Base-by-base conservation (phyloP, 2,797 vertebrate genomes). In the Australoheros facetus region DNA sequence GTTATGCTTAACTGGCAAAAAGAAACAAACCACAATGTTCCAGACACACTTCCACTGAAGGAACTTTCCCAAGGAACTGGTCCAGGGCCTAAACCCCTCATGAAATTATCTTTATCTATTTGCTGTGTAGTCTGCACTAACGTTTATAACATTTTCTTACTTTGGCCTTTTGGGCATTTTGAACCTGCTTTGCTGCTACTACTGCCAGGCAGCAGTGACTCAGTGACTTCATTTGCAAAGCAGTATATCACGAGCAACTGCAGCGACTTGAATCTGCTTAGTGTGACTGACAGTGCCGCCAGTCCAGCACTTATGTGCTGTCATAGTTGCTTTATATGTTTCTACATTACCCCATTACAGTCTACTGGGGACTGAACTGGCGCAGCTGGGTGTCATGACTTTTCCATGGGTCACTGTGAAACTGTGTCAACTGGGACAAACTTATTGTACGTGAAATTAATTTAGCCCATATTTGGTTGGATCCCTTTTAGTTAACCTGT, bases 371-470 rank as follows among this genome's bases (percentile, higher is more conserved):
- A 45, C 60, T 45, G 39, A 26, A 64, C 7, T 64, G 59, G 37
- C 21, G 16, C 60, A 0, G 0, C 60, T 45, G 14, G 39, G 16
- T 10, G 21, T 23, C 1, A 0, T 26, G 17, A 16, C 0, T 0
- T 1, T n/a, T 59, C 28, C 23, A 45, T 4, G 26, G 39, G 60
- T 28, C 2, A 14, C 42, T 66, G 17, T 53, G 4, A 53, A n/a
- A 10, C 8, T 53, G 16, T 66, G 62, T 19, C 0, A 12, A 10
- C 14, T 17, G 37, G 21, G 34, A 13, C 59, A 42, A 42, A 3
- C n/a, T 10, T 64, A 62, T 16, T 42, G 23, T 42, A 64, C 45
- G 37, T 45, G 7, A 45, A 53, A 64, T 16, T 8, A 64, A 64
- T 64, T 26, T 64, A 11, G 21, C 21, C 8, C 21, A 64, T 11